These are phyloP conservation scores for Heliothis peltigera DNA, from an alignment of 2,888 invertebrate genomes.

Conservation along the genomic window DNA sequence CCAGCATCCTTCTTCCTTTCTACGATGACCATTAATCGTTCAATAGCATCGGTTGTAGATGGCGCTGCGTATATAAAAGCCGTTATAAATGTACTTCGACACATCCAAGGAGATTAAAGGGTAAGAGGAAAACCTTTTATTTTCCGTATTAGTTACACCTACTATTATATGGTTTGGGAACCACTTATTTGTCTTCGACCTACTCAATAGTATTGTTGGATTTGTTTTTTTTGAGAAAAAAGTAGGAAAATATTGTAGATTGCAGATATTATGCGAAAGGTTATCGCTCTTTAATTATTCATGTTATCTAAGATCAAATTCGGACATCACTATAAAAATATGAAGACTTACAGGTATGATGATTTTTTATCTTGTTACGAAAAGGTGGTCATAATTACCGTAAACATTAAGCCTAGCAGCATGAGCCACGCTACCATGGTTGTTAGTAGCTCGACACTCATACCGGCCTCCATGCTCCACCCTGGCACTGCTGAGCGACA, in stretches of 20 bases:
- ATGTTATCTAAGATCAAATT: too few relatives aligned
- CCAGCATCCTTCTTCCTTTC: constrained; percentile 21
- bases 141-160: too few relatives aligned
- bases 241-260: too few relatives aligned
- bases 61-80: not conserved
- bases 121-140: not conserved
- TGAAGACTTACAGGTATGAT: too few relatives aligned
- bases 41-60: constrained; percentile 25
- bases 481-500: constrained; percentile 93
- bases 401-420: constrained; percentile 94
- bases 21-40: constrained; percentile 36
- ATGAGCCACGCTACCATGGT: constrained; percentile 92
- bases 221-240: too few relatives aligned
- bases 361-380: too few relatives aligned
- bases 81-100: constrained; percentile 3
- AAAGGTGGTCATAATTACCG: constrained; percentile 83
- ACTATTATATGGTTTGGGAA: too few relatives aligned
- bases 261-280: too few relatives aligned
- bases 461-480: constrained; percentile 96
- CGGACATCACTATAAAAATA: too few relatives aligned
- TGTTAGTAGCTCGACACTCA: constrained; percentile 94
- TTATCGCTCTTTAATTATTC: too few relatives aligned
- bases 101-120: not conserved
- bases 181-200: too few relatives aligned
- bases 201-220: too few relatives aligned